Base-by-base conservation (phyloP, 2,113 vertebrate genomes). In the Bambusicola thoracicus region DNA sequence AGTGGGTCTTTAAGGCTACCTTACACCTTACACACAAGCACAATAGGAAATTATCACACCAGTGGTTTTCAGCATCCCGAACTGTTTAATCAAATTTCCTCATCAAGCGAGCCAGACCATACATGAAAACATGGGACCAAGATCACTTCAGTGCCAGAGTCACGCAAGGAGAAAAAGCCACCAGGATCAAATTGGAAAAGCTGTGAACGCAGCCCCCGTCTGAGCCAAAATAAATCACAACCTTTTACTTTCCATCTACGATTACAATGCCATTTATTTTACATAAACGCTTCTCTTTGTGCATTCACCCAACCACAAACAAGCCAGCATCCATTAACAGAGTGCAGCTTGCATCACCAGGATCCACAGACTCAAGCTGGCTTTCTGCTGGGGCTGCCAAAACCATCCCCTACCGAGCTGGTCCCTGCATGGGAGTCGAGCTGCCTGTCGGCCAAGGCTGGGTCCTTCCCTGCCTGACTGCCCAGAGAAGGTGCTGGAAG, bases 1-100 rank as follows among this genome's bases (percentile, higher is more conserved):
- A 96, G 94, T 89, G 88, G 88, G 94, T 92, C 89, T 94, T 94
- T 92, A 90, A 93, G 94, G 91, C 95, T 94, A 94, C 94, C 94
- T 95, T 92, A 85, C 93, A 95, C 92, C 90, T 95, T 87, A 83
- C 94, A 84, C 87, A 81, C 81, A 81, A 83, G 91, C 93, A 94
- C 94, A 95, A 96, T 69, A 90, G 84, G 36, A 97, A 91, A 93
- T 70, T 48, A 90, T 83, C 84, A 91, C 87, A 74, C 72, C 11
- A 93, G 87, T 92, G 72, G 89, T 67, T 59, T 94, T 86, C 90
- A 92, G 84, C 93, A 81, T 90, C 81, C 90, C 89, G 83, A 88
- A 91, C 29, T 61, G 29, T 73, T 96, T 94, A 84, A 95, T 44
- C 69, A 22, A 36, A 88, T 92, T 85, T 94, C 86, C 75, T 94